Evolutionary conservation across 2,888 invertebrate species (phyloP), one percentile per base, ranked within the genome.

Genomic region (Syrphus vitripennis): DNA sequence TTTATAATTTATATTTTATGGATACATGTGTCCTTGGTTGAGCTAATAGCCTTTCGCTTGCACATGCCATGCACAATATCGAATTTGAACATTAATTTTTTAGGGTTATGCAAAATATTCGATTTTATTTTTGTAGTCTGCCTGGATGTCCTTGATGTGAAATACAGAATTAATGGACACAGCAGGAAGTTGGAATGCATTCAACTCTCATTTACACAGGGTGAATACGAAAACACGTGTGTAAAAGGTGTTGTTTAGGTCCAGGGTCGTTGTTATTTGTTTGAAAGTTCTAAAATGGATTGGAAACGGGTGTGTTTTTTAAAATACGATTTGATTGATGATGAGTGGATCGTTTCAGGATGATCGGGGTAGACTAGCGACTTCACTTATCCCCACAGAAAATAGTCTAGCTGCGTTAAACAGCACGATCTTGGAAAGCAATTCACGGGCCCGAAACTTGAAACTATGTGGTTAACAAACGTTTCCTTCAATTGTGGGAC

Each of bases 131-230:
- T n/a, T 3, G n/a, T n/a, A n/a, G n/a, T n/a, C n/a, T n/a, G n/a
- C n/a, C 26, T 16, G 7, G 0, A 2, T 63, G 61, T 63, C 61
- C 61, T 63, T 63, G n/a, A n/a, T n/a, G 61, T 37, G n/a, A n/a
- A n/a, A n/a, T 40, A n/a, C n/a, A 63, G 26, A 63, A 63, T 63
- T 63, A 63, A 63, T 63, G 24, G 61, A 24, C 61, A n/a, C 61
- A 61, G 61, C 61, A 42, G 61, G 61, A 40, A 42, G 16, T 40
- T 42, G 0, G 7, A 63, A 63, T 24, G 16, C 16, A 63, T 42
- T 42, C 10, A 63, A 12, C n/a, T 40, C n/a, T 40, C n/a, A 7
- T 14, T 6, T 19, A n/a, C 12, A n/a, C 2, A 31, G 10, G 4
- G 26, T 19, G 31, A 34, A 16, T 12, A n/a, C 4, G 16, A 31